These are phyloP conservation scores for Holocentrus rufus DNA, from an alignment of 2,797 vertebrate genomes.

Conservation along the genomic window DNA sequence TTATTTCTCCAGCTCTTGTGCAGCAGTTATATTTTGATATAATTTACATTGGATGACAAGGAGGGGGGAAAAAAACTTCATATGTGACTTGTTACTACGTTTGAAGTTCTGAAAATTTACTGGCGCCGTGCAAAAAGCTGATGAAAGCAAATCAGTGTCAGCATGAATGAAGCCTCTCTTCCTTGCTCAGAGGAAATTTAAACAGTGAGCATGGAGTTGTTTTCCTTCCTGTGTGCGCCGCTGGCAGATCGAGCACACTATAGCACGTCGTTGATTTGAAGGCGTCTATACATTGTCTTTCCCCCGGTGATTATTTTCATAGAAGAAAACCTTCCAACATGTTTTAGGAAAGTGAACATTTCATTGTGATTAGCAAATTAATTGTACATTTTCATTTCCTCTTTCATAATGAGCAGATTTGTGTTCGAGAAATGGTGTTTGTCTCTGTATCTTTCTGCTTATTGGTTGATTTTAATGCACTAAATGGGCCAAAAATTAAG, in stretches of 20 bases:
- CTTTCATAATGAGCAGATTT: not conserved
- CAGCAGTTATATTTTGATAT: not conserved
- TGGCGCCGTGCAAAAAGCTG: not conserved
- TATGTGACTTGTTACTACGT: not conserved
- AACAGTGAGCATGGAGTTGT: constrained; percentile 9
- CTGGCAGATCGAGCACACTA: constrained; percentile 1
- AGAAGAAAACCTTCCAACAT: not conserved
- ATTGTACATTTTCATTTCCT: too few species aligned
- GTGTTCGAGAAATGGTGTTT: not conserved
- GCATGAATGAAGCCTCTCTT: not conserved
- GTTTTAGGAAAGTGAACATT: not conserved
- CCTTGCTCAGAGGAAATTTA: constrained; percentile 18
- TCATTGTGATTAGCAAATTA: not conserved
- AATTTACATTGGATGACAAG: not conserved
- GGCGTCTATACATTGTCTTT: not conserved
- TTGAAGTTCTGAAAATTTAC: not conserved
- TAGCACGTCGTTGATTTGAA: not conserved
- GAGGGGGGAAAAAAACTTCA: not conserved
- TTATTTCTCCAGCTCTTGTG: not conserved
- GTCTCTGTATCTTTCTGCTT: not conserved
- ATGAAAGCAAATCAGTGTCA: not conserved
- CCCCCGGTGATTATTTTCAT: not conserved
- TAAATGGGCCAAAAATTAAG: not conserved
- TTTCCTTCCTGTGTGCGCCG: constrained; percentile 35
- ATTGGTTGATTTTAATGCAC: not conserved